Evolutionary conservation across 2,797 vertebrate genomes (phyloP).

Genomic region (Sebastes jordani): DNA sequence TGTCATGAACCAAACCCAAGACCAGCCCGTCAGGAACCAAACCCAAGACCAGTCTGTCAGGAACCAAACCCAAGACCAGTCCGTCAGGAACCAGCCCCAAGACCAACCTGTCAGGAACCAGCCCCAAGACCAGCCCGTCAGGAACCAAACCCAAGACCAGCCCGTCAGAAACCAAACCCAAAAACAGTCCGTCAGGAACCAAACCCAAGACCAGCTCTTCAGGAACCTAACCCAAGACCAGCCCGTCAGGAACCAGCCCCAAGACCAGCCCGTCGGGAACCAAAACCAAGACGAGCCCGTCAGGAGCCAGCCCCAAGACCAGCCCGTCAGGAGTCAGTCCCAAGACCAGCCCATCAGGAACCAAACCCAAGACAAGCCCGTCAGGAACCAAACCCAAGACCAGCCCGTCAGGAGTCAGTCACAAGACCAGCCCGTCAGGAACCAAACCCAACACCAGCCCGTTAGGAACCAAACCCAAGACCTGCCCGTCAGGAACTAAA

Average conservation of each 20-base stretch:
- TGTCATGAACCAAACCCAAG: fast-evolving
- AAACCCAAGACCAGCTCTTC: fast-evolving
- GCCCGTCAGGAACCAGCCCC: fast-evolving
- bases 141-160: neutral
- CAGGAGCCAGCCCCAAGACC: neutral
- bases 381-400: too few relatives aligned
- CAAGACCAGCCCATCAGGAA: neutral
- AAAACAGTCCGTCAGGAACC: neutral
- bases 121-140: fast-evolving
- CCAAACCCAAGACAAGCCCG: too few relatives aligned
- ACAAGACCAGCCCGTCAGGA: neutral
- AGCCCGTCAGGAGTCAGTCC: too few relatives aligned
- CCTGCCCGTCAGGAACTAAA: too few relatives aligned
- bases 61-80: too few relatives aligned
- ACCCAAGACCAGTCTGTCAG: too few relatives aligned
- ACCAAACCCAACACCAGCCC: neutral
- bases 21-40: too few relatives aligned
- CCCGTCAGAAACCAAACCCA: neutral
- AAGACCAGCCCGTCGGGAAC: too few relatives aligned
- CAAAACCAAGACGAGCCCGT: neutral
- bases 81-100: neutral
- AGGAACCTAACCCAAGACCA: neutral
- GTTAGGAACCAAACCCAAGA: neutral
- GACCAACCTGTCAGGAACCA: neutral
- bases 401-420: too few relatives aligned